Evolutionary conservation across 2,113 vertebrate species (phyloP).

Genomic region (Azemiops feae): DNA sequence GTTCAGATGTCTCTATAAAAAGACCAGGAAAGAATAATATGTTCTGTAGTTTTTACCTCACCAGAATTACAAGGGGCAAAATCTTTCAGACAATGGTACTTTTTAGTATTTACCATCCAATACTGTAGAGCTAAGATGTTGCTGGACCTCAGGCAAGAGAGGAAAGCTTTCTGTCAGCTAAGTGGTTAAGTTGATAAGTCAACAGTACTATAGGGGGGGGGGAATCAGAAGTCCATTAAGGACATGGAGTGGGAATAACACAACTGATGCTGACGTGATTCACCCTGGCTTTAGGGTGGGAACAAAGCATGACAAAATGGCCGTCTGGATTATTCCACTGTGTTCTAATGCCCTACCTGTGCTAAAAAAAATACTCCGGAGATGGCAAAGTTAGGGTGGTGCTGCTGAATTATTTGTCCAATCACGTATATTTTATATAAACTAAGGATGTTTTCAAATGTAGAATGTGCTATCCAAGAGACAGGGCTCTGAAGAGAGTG

Average conservation of each 20-base stretch:
- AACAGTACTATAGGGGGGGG: background rate
- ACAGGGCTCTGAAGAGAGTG: background rate
- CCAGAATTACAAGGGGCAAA: background rate
- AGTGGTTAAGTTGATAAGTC: background rate
- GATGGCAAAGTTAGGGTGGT: background rate
- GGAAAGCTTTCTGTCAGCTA: background rate
- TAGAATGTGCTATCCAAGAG: background rate
- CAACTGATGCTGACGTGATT: background rate
- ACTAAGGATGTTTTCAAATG: background rate
- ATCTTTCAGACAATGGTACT: background rate
- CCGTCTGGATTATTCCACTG: background rate
- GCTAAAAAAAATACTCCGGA: background rate
- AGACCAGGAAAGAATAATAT: background rate
- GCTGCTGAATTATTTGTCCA: slow-evolving; percentile 10
- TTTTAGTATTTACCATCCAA: background rate
- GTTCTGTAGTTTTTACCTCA: background rate
- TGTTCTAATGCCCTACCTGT: background rate
- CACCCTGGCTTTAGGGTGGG: background rate
- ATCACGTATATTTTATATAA: background rate
- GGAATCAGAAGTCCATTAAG: background rate
- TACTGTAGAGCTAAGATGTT: background rate
- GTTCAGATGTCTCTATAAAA: background rate
- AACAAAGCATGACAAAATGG: background rate
- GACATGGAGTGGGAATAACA: background rate
- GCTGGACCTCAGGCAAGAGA: background rate